Evolutionary conservation across 2,888 invertebrate species (phyloP), one percentile per base, ranked within the genome.

Genomic region (Acrobeloides nanus): DNA sequence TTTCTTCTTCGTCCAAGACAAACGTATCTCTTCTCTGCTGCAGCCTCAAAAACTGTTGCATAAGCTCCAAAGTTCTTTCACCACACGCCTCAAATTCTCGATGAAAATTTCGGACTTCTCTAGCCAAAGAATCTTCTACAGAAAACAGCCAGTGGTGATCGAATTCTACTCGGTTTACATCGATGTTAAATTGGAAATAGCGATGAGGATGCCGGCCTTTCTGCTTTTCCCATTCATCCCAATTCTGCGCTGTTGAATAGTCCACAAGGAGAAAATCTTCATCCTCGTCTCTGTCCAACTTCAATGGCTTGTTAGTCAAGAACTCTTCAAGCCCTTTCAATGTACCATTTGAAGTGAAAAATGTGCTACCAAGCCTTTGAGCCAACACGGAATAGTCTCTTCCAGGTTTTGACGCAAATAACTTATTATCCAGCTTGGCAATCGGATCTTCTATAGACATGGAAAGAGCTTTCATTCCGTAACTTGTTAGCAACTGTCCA

Each of bases 111-210:
- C n/a, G n/a, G n/a, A n/a, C n/a, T n/a, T n/a, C n/a, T n/a, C 60
- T 18, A 7, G 47, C 60, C 4, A 38, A 15, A 25, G 27, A 38
- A 33, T 57, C 57, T 32, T 46, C 48, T 23, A n/a, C 33, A 7
- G 56, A 37, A 32, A 64, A 64, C 18, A 61, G 41, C 59, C 59
- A 59, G 25, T 59, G 59, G 24, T 64, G 59, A 12, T 64, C 54
- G 38, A 59, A 59, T 35, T 64, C 62, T n/a, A 59, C 21, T 18
- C 45, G 52, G 38, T 59, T 55, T n/a, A 55, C n/a, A n/a, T 57
- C 57, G 21, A 57, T 17, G 17, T 26, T 27, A 15, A 56, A 38
- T 17, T 56, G 51, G 7, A 57, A 48, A n/a, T 57, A 52, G 17
- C 44, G 25, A 17, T 25, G 31, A 1, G 18, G 38, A 15, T 38